These are phyloP conservation scores for Dufourea novaeangliae DNA, from an alignment of 1,140 invertebrate species.

Conservation along the genomic window DNA sequence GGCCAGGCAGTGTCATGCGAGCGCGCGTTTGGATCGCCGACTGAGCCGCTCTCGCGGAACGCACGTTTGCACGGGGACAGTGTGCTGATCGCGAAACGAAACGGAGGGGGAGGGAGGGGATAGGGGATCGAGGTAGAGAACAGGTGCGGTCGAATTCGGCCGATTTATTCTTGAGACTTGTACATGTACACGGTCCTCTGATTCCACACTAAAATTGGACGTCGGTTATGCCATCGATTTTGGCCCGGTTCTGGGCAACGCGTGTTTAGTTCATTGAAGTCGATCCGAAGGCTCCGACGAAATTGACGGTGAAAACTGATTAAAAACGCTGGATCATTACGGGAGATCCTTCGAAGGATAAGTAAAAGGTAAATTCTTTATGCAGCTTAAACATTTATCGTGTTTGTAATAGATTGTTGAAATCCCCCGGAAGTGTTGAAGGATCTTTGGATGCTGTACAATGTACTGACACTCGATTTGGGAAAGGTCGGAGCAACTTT, in stretches of 20 bases:
- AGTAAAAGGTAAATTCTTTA: no score
- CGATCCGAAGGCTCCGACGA: not conserved
- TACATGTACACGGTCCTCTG: not conserved
- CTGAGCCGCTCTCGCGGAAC: conserved; percentile 32
- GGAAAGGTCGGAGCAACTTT: no score
- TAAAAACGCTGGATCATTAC: no score
- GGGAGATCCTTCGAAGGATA: no score
- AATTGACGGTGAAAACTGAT: no score
- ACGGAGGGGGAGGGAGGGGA: not conserved
- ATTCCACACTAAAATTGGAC: conserved; percentile 6
- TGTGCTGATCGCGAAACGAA: no score
- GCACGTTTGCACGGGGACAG: not conserved
- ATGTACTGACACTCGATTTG: no score
- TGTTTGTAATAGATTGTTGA: no score
- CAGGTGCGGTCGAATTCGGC: conserved; percentile 51
- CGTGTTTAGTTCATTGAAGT: not conserved
- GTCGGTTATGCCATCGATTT: not conserved
- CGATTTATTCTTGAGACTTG: conserved; percentile 34
- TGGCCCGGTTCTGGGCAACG: not conserved
- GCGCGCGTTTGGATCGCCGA: conserved; percentile 40
- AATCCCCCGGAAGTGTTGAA: no score
- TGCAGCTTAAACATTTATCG: no score
- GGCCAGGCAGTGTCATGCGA: conserved; percentile 52
- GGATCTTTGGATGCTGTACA: no score
- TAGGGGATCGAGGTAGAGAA: not conserved